Conservation (phyloP, 2,113 vertebrate species). For the Nothobranchius furzeri region DNA sequence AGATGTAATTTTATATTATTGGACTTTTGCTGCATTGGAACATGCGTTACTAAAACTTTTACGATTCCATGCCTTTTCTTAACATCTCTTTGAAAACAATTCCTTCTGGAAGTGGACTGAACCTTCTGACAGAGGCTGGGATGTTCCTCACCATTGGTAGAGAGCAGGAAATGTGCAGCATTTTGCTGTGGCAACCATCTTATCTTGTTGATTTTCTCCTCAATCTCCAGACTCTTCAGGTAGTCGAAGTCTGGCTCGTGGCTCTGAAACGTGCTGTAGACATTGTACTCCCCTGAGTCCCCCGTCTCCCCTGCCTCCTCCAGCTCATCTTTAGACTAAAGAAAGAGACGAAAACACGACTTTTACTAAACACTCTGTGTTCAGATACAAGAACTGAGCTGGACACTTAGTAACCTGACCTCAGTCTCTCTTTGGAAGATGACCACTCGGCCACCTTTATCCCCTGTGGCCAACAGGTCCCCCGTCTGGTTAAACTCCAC, state of each 20-base stretch:
- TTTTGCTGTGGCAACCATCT: conserved; percentile 97
- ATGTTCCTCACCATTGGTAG: conserved; percentile 89
- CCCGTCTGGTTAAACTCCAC: conserved; percentile 99
- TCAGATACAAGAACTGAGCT: background rate
- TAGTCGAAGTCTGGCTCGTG: conserved; percentile 98
- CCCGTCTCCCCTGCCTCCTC: conserved; percentile 88
- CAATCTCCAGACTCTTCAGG: conserved; percentile 97
- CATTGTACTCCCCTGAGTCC: conserved; percentile 95
- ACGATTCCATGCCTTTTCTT: background rate
- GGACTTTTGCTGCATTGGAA: background rate
- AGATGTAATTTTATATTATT: too few species aligned
- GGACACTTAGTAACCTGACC: conserved; percentile 69
- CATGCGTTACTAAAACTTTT: background rate
- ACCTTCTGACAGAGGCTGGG: background rate
- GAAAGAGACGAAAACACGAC: background rate
- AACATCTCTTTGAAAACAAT: background rate
- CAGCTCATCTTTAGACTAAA: conserved; percentile 88
- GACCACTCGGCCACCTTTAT: conserved; percentile 98
- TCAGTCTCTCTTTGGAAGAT: conserved; percentile 98
- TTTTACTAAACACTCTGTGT: conserved; percentile 3
- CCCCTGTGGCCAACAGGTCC: conserved; percentile 96
- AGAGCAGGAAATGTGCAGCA: conserved; percentile 93
- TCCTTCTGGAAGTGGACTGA: background rate
- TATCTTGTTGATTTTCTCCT: conserved; percentile 99
- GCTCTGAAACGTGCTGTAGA: conserved; percentile 99